These are phyloP conservation scores for Climacteris rufus DNA, from an alignment of 2,113 vertebrate genomes.

Conservation along the genomic window DNA sequence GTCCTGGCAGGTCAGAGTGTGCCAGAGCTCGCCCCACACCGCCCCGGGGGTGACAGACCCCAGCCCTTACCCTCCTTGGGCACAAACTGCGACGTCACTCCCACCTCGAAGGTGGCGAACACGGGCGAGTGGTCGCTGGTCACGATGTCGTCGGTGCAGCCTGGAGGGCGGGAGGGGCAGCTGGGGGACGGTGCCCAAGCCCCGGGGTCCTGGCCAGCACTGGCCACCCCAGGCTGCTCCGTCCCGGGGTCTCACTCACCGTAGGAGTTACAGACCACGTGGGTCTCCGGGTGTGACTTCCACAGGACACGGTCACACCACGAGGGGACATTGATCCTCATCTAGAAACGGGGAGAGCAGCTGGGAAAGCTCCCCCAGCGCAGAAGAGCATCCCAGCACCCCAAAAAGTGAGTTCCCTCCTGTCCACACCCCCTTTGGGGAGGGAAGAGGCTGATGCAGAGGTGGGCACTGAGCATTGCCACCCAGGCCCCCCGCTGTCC, in stretches of 20 bases:
- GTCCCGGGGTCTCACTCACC: constrained; percentile 62
- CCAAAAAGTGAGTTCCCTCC: not conserved
- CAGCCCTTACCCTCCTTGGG: constrained; percentile 76
- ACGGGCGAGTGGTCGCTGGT: constrained; percentile 89
- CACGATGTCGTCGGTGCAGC: constrained; percentile 86
- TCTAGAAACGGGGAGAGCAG: constrained; percentile 21
- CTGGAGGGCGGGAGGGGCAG: constrained; percentile 45
- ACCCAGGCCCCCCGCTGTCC: fast-evolving
- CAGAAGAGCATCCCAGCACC: not conserved
- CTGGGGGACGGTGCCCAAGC: fast-evolving
- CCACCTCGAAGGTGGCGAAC: constrained; percentile 86
- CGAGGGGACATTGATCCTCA: constrained; percentile 83
- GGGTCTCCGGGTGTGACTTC: constrained; percentile 85
- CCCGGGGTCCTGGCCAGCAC: not conserved
- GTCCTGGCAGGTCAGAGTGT: fast-evolving
- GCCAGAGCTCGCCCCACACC: not conserved
- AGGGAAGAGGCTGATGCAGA: not conserved
- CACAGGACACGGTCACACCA: constrained; percentile 89
- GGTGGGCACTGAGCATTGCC: not conserved
- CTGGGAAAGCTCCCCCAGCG: not conserved
- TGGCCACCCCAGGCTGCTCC: not conserved
- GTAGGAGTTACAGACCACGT: constrained; percentile 81
- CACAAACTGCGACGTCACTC: constrained; percentile 73
- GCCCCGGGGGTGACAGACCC: fast-evolving
- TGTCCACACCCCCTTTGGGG: fast-evolving